Conservation (phyloP, 1,140 invertebrate species). For the Ceratosolen fusciceps region DNA sequence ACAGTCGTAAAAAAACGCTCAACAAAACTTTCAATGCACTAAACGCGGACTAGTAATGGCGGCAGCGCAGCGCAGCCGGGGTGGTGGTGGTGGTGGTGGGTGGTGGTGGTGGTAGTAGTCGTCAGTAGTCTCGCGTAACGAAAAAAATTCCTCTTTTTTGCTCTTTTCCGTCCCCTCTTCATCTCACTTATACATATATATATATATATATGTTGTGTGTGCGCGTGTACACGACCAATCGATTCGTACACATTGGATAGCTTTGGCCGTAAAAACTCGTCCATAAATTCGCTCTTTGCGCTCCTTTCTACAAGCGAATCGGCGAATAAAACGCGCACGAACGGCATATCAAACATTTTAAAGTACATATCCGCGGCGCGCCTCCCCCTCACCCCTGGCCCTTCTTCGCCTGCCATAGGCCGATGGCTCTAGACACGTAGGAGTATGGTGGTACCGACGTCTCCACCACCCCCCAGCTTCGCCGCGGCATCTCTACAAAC, state of each 20-base stretch:
- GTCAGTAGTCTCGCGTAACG: background rate
- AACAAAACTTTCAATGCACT: constrained; percentile 34
- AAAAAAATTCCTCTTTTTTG: background rate
- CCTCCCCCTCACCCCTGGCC: background rate
- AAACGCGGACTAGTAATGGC: background rate
- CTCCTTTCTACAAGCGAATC: background rate
- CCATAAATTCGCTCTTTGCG: background rate
- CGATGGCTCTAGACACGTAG: too few species aligned
- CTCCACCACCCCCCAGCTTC: background rate
- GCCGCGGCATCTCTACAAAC: background rate
- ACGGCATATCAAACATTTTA: constrained; percentile 5
- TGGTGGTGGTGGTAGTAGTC: background rate
- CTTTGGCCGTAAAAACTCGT: background rate
- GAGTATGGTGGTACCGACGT: too few species aligned
- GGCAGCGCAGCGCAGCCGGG: background rate
- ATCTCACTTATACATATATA: background rate
- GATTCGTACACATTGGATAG: background rate
- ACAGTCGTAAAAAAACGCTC: background rate
- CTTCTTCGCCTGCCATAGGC: background rate
- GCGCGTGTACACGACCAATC: too few species aligned
- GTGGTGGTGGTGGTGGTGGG: background rate
- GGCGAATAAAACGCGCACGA: background rate
- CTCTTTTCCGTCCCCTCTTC: too few species aligned
- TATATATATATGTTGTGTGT: too few species aligned
- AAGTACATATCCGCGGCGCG: background rate